These are phyloP conservation scores for Geotria australis DNA, from an alignment of 2,797 vertebrate species.

Conservation along the genomic window DNA sequence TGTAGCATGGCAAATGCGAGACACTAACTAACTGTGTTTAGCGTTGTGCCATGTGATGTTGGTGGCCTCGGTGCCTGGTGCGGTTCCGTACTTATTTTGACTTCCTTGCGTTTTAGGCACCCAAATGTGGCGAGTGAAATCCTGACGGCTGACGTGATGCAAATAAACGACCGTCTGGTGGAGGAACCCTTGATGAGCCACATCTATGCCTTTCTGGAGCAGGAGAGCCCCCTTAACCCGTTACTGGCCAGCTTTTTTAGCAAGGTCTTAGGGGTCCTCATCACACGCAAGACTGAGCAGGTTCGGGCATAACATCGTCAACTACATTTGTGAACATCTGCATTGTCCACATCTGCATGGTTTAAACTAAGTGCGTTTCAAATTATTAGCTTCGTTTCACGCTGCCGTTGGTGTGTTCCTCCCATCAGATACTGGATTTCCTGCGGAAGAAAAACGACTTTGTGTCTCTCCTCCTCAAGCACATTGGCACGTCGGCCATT, in stretches of 20 bases:
- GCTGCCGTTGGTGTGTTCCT: too few species aligned
- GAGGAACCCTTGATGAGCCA: conserved; percentile 44
- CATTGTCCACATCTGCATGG: too few species aligned
- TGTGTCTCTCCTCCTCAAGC: conserved; percentile 55
- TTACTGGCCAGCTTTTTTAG: conserved; percentile 96
- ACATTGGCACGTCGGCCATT: conserved; percentile 82
- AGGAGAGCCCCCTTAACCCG: conserved; percentile 61
- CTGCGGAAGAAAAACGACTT: conserved; percentile 62
- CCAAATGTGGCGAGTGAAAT: conserved; percentile 86
- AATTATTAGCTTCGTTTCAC: too few species aligned
- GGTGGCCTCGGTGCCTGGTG: too few species aligned
- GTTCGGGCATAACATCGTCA: conserved; percentile 8
- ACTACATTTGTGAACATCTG: too few species aligned
- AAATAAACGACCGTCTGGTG: conserved; percentile 70
- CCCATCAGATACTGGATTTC: conserved; percentile 42
- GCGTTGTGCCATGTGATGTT: too few species aligned
- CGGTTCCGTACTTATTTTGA: too few species aligned
- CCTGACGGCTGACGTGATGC: conserved; percentile 63
- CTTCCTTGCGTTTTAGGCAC: conserved; percentile 16
- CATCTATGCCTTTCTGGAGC: conserved; percentile 57
- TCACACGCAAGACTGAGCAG: conserved; percentile 81
- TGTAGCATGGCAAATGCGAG: too few species aligned
- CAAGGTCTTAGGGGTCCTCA: conserved; percentile 83
- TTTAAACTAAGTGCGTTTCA: too few species aligned
- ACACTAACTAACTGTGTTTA: too few species aligned